Conservation (phyloP, 2,888 invertebrate species). For the Neocrepidodera transversa region DNA sequence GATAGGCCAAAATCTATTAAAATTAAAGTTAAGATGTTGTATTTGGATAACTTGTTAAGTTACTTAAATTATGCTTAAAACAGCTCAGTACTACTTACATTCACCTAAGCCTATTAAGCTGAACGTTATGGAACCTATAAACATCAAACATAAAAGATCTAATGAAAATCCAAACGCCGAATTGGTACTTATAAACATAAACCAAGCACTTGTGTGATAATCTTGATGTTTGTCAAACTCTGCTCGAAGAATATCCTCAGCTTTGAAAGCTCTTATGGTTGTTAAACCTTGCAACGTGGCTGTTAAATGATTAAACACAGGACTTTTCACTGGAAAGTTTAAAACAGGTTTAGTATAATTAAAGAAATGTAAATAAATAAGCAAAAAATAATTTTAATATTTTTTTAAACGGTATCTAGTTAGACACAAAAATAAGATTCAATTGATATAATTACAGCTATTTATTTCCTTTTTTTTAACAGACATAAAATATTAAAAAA, state of each 20-base stretch:
- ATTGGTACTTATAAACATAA: slow-evolving; percentile 67
- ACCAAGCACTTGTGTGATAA: slow-evolving; percentile 76
- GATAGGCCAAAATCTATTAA: slow-evolving; percentile 42
- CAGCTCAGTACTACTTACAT: slow-evolving; percentile 56
- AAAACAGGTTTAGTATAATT: too few species aligned
- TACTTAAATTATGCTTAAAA: too few species aligned
- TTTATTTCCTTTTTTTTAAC: neutral
- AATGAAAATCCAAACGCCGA: slow-evolving; percentile 75
- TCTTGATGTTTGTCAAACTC: slow-evolving; percentile 71
- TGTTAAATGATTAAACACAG: slow-evolving; percentile 77
- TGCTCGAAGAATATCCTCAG: slow-evolving; percentile 66
- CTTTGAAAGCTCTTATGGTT: slow-evolving; percentile 75
- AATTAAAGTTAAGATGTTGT: too few species aligned
- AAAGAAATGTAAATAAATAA: too few species aligned
- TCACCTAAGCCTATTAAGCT: slow-evolving; percentile 68
- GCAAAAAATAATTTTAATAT: too few species aligned
- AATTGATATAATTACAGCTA: too few species aligned
- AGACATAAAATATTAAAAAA: too few species aligned
- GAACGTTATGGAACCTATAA: slow-evolving; percentile 69
- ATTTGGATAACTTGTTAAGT: too few species aligned
- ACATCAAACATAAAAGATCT: slow-evolving; percentile 70
- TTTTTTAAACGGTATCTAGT: too few species aligned
- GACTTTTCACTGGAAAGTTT: slow-evolving; percentile 75
- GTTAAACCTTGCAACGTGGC: slow-evolving; percentile 77
- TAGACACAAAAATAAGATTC: too few species aligned